Evolutionary conservation across 2,113 vertebrate genomes (phyloP), one percentile per base, ranked within the genome.

Genomic region (Falco punctatus): DNA sequence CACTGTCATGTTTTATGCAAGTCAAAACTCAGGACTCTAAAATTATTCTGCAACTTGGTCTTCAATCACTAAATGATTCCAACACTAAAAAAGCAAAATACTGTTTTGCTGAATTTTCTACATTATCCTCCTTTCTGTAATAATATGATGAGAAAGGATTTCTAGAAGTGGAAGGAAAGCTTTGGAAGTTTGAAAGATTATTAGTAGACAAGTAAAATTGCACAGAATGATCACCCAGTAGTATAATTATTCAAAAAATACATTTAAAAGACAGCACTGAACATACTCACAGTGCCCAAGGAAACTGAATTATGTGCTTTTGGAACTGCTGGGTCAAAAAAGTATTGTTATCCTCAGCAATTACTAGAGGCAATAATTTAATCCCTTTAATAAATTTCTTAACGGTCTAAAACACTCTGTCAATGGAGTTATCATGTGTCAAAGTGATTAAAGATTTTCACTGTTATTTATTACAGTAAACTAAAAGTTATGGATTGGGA

Each of bases 331-430:
- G 54, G 78, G 78, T 93, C 78, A 66, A 72, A 90, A 92, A 66
- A 61, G 19, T 72, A 80, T 72, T 75, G 70, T 80, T 80, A 91
- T 73, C 35, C 42, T 90, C 67, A 77, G 48, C 54, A 87, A 80
- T 90, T 88, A 72, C 84, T 88, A 46, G 17, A 88, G 66, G 74
- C 49, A 88, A 90, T 82, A 70, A 96, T 87, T 96, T 93, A 85
- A 95, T 90, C 61, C 40, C 33, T 51, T 87, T 77, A 90, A 64
- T 79, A 79, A 66, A 88, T 61, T 72, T 66, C 40, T 88, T 91
- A 80, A 86, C 1, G 1, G 51, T 77, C 38, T 91, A 62, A 90
- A 91, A 18, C 18, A 33, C 27, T 62, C 51, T 91, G 62, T 67
- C 95, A 72, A 48, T 69, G 44, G 32, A 81, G 44, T 61, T 93